Conservation (phyloP, 1,140 invertebrate genomes). For the Aporrectodea caliginosa region DNA sequence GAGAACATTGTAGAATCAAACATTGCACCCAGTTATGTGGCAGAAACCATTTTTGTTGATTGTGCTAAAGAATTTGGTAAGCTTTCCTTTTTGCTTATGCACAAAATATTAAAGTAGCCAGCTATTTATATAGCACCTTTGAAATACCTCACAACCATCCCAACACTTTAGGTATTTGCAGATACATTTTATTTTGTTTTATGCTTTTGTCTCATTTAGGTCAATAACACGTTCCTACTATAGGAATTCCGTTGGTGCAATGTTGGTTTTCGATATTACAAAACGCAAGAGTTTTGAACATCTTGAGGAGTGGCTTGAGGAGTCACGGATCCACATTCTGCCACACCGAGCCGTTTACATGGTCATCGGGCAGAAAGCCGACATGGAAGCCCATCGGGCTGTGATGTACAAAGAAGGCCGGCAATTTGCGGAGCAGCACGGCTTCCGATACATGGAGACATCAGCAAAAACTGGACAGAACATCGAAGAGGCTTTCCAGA, state of each 20-base stretch:
- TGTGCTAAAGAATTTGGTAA: no score
- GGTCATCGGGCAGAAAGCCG: slow-evolving; percentile 90
- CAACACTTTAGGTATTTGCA: no score
- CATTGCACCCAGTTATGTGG: no score
- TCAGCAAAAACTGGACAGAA: slow-evolving; percentile 83
- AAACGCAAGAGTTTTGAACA: slow-evolving; percentile 90
- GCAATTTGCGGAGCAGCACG: slow-evolving; percentile 86
- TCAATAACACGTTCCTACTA: slow-evolving; percentile 92
- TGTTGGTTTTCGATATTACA: slow-evolving; percentile 95
- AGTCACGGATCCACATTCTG: slow-evolving; percentile 86
- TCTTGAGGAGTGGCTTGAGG: slow-evolving; percentile 89
- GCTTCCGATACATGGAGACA: slow-evolving; percentile 89
- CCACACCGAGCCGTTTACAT: slow-evolving; percentile 80
- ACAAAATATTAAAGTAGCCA: no score
- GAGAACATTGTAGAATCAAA: no score
- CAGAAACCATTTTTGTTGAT: no score
- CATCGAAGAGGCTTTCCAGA: slow-evolving; percentile 87
- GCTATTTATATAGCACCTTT: no score
- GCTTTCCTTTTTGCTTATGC: no score
- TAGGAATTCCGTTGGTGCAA: slow-evolving; percentile 91
- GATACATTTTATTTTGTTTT: no score
- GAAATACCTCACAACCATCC: no score
- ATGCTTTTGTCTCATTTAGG: slow-evolving; percentile 40
- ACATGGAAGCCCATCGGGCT: slow-evolving; percentile 59
- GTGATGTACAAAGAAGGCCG: slow-evolving; percentile 67